Evolutionary conservation across 2,113 vertebrate species (phyloP), one percentile per base, ranked within the genome.

Genomic region (Phoxinus phoxinus): DNA sequence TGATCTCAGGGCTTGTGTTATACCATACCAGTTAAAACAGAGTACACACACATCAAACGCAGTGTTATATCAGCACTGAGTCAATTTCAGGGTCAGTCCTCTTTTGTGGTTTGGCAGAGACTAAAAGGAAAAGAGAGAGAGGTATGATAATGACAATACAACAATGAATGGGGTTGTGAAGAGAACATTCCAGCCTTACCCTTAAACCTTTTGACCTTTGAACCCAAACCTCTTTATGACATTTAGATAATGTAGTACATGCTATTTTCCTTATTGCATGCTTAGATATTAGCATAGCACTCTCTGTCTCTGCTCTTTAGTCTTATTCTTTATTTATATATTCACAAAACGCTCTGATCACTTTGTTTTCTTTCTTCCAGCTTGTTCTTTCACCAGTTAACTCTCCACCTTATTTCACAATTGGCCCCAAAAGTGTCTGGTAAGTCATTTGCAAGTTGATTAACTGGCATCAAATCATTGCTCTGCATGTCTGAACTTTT

Each of bases 91-190:
- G 83, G 78, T 83, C 59, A 71, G 61, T 21, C 30, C 63, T 89
- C 32, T 89, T 73, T 85, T 85, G 88, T 87, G 85, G 83, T 85
- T 85, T 85, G 72, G 81, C 72, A 83, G 15, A 44, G 59, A 84
- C 37, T 81, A 15, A 65, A 82, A 65, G 74, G 53, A 59, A 63
- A 44, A 85, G 61, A 85, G 23, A 69, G 79, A 69, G 67, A 63
- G 69, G 78, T 15, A 80, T 71, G 58, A 79, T 75, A 81, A 82
- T 44, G 15, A 77, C 32, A 23, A 81, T 81, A 86, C 85, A 77
- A 53, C 83, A 83, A 86, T 86, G 65, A 84, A 86, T 86, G 44
- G 30, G 74, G 88, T 75, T 86, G 83, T 85, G 53, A 84, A 46
- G 51, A 53, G 72, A 86, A 84, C 25, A 82, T 58, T 85, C 82